phyloP scores from a whole-genome alignment of 2,888 invertebrate genomes.

The Siphonodentalium dalli region DNA sequence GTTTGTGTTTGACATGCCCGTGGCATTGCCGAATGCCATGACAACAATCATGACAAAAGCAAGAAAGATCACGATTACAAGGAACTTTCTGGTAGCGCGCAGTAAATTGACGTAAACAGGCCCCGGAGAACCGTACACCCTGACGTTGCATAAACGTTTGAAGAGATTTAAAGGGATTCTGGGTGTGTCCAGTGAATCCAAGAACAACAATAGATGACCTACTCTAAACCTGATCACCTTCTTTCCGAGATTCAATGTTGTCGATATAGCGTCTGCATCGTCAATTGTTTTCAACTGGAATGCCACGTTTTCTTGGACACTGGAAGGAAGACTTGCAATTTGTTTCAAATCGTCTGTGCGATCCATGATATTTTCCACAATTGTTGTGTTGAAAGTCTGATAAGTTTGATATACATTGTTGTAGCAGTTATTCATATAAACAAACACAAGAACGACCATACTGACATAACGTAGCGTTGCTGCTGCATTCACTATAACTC shows the following conservation, averaged over 20 bases:
- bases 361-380: constrained; percentile 57
- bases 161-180: constrained; percentile 58
- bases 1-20: constrained; percentile 58
- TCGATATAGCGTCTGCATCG: constrained; percentile 45
- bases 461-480: constrained; percentile 56
- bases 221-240: constrained; percentile 53
- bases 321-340: constrained; percentile 50
- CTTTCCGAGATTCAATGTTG: constrained; percentile 44
- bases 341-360: constrained; percentile 55
- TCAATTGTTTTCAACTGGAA: constrained; percentile 53
- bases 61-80: constrained; percentile 57
- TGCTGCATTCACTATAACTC: constrained; percentile 60
- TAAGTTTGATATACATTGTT: constrained; percentile 63
- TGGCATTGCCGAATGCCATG: constrained; percentile 57
- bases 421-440: constrained; percentile 63
- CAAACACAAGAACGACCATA: constrained; percentile 54
- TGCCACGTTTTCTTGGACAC: constrained; percentile 56
- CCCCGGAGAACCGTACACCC: constrained; percentile 59
- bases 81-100: constrained; percentile 55
- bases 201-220: constrained; percentile 58
- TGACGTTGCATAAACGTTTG: constrained; percentile 53
- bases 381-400: constrained; percentile 57
- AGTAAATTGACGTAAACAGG: constrained; percentile 58
- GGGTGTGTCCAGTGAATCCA: constrained; percentile 59
- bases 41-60: constrained; percentile 60